Evolutionary conservation across 1,140 invertebrate species (phyloP).

Genomic region (Brachionus paranguensis): DNA sequence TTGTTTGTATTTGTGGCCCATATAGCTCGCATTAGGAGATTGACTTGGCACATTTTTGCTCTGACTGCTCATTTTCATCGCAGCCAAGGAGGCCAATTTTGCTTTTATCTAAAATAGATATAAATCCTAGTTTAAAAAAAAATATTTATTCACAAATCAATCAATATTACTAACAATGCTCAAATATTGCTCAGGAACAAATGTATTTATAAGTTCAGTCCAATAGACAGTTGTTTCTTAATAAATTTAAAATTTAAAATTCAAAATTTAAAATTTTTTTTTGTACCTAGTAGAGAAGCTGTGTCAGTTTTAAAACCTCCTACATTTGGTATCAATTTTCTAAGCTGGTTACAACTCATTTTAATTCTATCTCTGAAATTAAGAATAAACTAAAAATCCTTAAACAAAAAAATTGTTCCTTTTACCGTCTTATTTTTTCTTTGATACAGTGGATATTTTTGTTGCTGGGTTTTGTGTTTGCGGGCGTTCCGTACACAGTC

Average conservation of each 20-base stretch:
- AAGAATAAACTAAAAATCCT: neutral
- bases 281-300: neutral
- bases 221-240: conserved; percentile 20
- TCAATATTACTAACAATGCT: neutral
- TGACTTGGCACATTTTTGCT: neutral
- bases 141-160: neutral
- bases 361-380: conserved; percentile 10
- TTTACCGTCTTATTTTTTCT: conserved; percentile 13
- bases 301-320: conserved; percentile 4
- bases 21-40: neutral
- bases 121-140: neutral
- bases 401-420: neutral
- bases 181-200: conserved; percentile 22
- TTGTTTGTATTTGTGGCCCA: neutral
- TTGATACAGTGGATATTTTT: conserved; percentile 17
- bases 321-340: conserved; percentile 14
- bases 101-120: neutral
- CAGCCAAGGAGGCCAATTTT: neutral
- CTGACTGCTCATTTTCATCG: neutral
- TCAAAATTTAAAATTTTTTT: neutral
- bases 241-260: neutral
- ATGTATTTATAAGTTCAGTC: conserved; percentile 8
- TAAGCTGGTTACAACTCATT: conserved; percentile 8
- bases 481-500: neutral
- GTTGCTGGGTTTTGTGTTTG: neutral